Evolutionary conservation across 2,888 invertebrate genomes (phyloP).

Genomic region (Platerodrilus igneus): DNA sequence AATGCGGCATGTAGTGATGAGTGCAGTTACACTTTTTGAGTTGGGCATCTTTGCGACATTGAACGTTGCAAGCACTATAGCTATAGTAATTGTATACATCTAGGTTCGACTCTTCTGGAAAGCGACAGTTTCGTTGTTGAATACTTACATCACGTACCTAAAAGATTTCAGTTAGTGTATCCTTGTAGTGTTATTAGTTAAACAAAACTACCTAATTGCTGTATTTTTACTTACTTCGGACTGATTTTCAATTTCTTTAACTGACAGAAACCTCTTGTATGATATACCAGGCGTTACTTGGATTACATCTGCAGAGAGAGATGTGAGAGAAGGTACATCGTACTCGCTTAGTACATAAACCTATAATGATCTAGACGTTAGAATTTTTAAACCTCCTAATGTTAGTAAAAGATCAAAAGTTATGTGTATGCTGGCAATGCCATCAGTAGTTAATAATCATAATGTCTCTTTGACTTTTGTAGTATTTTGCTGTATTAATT

Average conservation of each 20-base stretch:
- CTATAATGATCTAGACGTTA: too few relatives aligned
- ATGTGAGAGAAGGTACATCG: conserved; percentile 66
- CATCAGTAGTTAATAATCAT: too few relatives aligned
- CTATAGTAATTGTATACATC: conserved; percentile 64
- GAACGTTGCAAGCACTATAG: conserved; percentile 67
- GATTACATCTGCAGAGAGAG: conserved; percentile 58
- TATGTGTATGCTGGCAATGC: too few relatives aligned
- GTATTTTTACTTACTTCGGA: conserved; percentile 47
- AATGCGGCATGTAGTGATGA: conserved; percentile 64
- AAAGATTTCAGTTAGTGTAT: conserved; percentile 7
- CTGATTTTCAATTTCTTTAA: conserved; percentile 64
- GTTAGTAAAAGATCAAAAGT: too few relatives aligned
- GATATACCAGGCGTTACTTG: conserved; percentile 56
- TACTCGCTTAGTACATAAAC: conserved; percentile 61
- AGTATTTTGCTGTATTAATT: too few relatives aligned
- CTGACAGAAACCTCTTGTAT: conserved; percentile 43
- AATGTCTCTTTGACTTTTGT: too few relatives aligned
- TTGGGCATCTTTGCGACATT: conserved; percentile 64
- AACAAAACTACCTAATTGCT: too few relatives aligned
- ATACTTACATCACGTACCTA: conserved; percentile 55
- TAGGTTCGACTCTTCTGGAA: conserved; percentile 60
- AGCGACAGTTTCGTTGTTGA: conserved; percentile 65
- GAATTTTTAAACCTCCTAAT: too few relatives aligned
- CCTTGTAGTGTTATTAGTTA: background rate
- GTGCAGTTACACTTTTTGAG: conserved; percentile 60